Conservation (phyloP, 2,888 invertebrate species). For the Mesochorus sp. region DNA sequence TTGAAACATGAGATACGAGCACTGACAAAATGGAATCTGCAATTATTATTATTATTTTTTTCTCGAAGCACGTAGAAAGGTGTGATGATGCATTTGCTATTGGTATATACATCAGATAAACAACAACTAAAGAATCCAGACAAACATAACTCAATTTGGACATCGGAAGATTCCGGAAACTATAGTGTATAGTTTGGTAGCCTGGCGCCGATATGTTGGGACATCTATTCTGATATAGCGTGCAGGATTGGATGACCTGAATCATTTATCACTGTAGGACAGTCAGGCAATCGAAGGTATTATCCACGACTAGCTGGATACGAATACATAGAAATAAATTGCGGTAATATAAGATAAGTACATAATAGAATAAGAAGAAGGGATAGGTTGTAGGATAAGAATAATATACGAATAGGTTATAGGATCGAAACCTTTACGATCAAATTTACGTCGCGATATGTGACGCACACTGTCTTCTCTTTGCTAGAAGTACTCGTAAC, state of each 20-base stretch:
- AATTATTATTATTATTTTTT: too few species aligned
- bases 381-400: conserved; percentile 10
- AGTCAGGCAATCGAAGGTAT: conserved; percentile 29
- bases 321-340: conserved; percentile 30
- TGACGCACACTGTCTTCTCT: neutral
- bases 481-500: neutral
- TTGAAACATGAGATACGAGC: too few species aligned
- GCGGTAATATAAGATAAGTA: conserved; percentile 9
- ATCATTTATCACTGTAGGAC: conserved; percentile 17
- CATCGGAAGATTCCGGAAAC: neutral
- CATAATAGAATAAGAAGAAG: conserved; percentile 2
- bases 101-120: neutral
- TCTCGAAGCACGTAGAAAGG: too few species aligned
- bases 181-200: neutral
- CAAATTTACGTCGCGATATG: neutral
- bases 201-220: neutral
- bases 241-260: conserved; percentile 6
- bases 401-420: conserved; percentile 3
- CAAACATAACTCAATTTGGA: neutral
- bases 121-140: neutral
- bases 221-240: conserved; percentile 6
- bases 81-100: too few species aligned
- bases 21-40: too few species aligned
- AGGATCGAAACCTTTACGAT: neutral
- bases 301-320: neutral